Percentiles rank a stretch among this genome's conserved stretches.
phyloP scores from a whole-genome alignment of 2,113 vertebrate species.

The Notechis scutatus region DNA sequence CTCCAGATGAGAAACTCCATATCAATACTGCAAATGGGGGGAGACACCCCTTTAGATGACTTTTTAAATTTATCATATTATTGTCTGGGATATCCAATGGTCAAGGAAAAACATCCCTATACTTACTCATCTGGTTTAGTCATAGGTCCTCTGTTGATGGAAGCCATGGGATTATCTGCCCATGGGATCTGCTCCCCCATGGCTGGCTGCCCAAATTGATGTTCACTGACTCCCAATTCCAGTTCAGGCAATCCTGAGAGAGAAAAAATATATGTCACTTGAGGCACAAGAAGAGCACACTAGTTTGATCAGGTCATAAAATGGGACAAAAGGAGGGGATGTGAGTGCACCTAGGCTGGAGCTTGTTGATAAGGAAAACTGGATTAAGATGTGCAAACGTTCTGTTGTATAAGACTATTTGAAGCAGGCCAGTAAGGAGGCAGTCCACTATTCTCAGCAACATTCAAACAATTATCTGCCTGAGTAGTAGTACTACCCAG shows the following conservation, averaged over 20 bases:
- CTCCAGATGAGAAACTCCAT: not conserved
- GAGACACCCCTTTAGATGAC: not conserved
- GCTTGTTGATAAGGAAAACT: not conserved
- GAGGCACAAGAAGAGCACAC: rapidly evolving
- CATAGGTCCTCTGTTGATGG: conserved; percentile 56
- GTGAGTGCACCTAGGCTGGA: not conserved
- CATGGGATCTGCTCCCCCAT: conserved; percentile 69
- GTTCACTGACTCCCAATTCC: conserved; percentile 68
- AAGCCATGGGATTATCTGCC: conserved; percentile 62
- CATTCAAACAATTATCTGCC: not conserved
- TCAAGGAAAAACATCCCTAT: not conserved
- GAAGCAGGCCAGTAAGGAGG: not conserved
- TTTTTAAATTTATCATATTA: not conserved
- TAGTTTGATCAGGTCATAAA: not conserved
- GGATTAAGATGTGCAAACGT: not conserved
- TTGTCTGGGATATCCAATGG: not conserved
- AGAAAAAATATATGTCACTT: not conserved
- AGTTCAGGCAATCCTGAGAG: conserved; percentile 70
- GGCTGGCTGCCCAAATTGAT: conserved; percentile 68
- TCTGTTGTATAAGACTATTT: not conserved
- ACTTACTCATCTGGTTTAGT: conserved; percentile 75
- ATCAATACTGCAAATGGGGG: not conserved
- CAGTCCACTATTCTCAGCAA: not conserved
- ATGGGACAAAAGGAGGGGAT: not conserved
- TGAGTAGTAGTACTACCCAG: not conserved